phyloP scores from a whole-genome alignment of 35 echinoderm and acorn worm genomes.

The Patiria miniata region DNA sequence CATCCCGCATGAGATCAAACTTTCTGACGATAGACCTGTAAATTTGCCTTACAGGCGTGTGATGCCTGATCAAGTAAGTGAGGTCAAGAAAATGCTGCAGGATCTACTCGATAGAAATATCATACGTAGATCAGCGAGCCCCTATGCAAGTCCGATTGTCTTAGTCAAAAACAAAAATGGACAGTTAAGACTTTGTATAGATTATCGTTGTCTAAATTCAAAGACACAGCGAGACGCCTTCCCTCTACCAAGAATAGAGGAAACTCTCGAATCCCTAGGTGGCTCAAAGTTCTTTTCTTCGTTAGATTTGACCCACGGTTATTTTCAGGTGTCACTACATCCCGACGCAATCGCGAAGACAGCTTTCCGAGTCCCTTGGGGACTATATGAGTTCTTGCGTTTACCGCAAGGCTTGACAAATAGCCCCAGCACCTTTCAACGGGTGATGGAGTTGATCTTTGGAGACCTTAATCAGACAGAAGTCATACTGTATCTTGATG shows the following conservation, averaged over 20 bases:
- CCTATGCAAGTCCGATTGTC: constrained; percentile 48
- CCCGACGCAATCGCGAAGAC: constrained; percentile 36
- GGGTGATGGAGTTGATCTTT: constrained; percentile 41
- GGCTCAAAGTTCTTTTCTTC: constrained; percentile 45
- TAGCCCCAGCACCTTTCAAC: constrained; percentile 59
- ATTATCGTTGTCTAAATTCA: background rate
- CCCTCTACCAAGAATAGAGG: constrained; percentile 58
- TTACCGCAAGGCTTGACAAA: constrained; percentile 32
- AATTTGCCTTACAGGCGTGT: constrained; percentile 14
- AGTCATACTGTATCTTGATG: constrained; percentile 64
- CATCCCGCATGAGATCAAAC: background rate
- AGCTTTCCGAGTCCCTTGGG: constrained; percentile 54
- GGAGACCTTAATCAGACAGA: constrained; percentile 35
- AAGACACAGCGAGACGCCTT: background rate
- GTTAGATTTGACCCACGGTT: constrained; percentile 43
- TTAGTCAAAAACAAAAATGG: constrained; percentile 55
- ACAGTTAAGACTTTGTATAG: constrained; percentile 15
- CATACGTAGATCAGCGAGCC: constrained; percentile 45
- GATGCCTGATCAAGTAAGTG: background rate
- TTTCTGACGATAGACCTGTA: too few relatives aligned
- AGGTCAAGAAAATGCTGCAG: constrained; percentile 21
- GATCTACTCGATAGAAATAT: constrained; percentile 41
- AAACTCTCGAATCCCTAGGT: constrained; percentile 36
- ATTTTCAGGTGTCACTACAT: constrained; percentile 64
- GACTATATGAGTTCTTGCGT: constrained; percentile 28